Percentiles rank a stretch among this genome's conserved stretches.
phyloP scores from a whole-genome alignment of 2,113 vertebrate species.

The Psephotus haematonotus region DNA sequence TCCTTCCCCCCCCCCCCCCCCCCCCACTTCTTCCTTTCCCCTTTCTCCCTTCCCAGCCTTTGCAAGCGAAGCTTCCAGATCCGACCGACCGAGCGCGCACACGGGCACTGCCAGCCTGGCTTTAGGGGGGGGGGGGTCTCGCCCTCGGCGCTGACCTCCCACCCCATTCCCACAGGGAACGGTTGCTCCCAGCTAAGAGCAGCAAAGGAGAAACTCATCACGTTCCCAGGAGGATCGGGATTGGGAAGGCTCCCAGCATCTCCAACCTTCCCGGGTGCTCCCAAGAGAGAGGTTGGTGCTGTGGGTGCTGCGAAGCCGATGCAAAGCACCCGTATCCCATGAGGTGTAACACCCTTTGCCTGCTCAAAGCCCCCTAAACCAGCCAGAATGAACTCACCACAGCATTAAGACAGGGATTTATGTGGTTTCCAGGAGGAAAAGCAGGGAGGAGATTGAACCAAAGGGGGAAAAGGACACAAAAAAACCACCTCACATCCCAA shows the following conservation, averaged over 20 bases:
- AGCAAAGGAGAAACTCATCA: background rate
- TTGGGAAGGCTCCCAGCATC: background rate
- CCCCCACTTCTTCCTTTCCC: background rate
- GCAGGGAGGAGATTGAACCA: background rate
- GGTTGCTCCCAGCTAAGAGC: background rate
- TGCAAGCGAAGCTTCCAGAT: conserved; percentile 44
- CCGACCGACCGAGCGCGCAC: background rate
- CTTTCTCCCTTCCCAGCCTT: background rate
- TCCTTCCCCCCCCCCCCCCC: background rate
- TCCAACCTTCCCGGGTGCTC: background rate
- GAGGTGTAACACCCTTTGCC: background rate
- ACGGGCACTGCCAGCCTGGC: background rate
- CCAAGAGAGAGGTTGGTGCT: accelerated
- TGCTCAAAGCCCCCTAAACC: background rate
- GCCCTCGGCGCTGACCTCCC: background rate
- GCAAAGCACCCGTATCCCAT: accelerated
- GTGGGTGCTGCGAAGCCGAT: accelerated
- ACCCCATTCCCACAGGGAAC: background rate
- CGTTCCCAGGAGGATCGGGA: background rate
- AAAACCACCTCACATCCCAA: background rate
- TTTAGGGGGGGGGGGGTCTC: background rate
- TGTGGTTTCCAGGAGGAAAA: background rate
- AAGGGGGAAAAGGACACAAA: background rate
- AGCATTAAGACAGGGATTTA: background rate
- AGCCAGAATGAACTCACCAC: background rate